A percentile compares a stretch with the other conserved stretches of the same genome.
Evolutionary conservation across 1,140 invertebrate genomes (phyloP).

Genomic region (Thalassaphorura encarpata): DNA sequence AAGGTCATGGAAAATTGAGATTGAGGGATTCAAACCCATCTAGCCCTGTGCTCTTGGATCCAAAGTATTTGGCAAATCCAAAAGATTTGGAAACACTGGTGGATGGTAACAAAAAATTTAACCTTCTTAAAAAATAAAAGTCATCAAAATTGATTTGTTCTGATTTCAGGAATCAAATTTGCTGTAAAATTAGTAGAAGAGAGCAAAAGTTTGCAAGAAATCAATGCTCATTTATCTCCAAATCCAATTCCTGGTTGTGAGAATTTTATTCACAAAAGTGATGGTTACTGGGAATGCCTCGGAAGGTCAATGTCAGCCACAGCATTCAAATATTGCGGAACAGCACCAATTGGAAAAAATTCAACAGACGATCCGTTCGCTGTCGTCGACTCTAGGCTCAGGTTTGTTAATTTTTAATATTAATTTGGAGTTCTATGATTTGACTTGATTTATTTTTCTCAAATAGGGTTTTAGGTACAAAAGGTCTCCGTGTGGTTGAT

Average conservation of each 20-base stretch:
- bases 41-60: neutral
- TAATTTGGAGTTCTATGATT: neutral
- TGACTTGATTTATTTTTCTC: neutral
- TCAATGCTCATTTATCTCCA: constrained; percentile 3
- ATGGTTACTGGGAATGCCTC: constrained; percentile 18
- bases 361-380: constrained; percentile 14
- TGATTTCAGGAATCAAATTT: constrained; percentile 5
- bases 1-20: neutral
- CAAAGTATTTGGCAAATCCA: constrained; percentile 20
- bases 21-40: neutral
- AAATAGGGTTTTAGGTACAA: constrained; percentile 19
- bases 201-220: constrained; percentile 8
- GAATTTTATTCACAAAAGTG: constrained; percentile 2
- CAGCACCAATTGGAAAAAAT: constrained; percentile 23
- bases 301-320: constrained; percentile 19
- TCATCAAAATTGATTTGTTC: neutral
- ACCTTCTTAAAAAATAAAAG: neutral
- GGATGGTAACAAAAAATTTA: constrained; percentile 3
- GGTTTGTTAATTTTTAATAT: constrained; percentile 1
- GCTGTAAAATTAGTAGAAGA: constrained; percentile 8
- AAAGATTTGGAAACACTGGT: constrained; percentile 19
- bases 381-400: constrained; percentile 15
- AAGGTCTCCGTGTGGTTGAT: constrained; percentile 16
- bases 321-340: constrained; percentile 25
- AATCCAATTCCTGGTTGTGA: constrained; percentile 15